Evolutionary conservation across 2,888 invertebrate genomes (phyloP).

Genomic region (Ernsta delagoae): DNA sequence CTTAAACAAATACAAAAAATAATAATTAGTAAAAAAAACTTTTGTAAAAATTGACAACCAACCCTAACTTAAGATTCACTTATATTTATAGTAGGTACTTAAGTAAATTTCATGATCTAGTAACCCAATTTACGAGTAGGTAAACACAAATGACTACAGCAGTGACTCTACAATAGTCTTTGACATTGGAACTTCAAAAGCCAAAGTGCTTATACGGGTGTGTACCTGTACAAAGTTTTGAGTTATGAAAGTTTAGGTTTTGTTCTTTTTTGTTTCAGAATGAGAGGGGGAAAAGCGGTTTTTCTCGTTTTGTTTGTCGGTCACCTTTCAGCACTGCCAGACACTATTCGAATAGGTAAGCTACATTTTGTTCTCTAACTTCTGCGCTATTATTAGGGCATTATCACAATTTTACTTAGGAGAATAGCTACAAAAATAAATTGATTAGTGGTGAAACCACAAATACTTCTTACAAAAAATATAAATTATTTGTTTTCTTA

Average conservation of each 20-base stretch:
- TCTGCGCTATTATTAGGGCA: too few relatives aligned
- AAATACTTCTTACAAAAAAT: too few relatives aligned
- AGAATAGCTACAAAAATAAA: too few relatives aligned
- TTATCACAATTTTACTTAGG: too few relatives aligned
- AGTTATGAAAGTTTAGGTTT: slow-evolving; percentile 27
- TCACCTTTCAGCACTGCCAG: slow-evolving; percentile 79
- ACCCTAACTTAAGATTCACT: not conserved
- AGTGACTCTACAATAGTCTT: slow-evolving; percentile 1
- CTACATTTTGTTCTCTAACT: too few relatives aligned
- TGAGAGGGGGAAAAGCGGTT: slow-evolving; percentile 73
- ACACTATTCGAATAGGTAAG: slow-evolving; percentile 83
- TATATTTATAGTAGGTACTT: not conserved
- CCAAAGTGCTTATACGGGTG: slow-evolving; percentile 5
- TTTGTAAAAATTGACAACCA: too few relatives aligned
- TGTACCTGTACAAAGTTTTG: slow-evolving; percentile 22
- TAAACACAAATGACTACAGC: not conserved
- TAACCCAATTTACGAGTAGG: slow-evolving; percentile 1
- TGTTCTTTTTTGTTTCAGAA: slow-evolving; percentile 58
- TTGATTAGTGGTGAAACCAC: too few relatives aligned
- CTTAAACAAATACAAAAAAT: too few relatives aligned
- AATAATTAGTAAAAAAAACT: too few relatives aligned
- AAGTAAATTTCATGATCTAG: too few relatives aligned
- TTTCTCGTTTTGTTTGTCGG: slow-evolving; percentile 76
- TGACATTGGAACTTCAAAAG: slow-evolving; percentile 25
- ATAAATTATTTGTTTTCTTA: too few relatives aligned